Base-by-base conservation (phyloP, 2,113 vertebrate species). In the Meleagris gallopavo region DNA sequence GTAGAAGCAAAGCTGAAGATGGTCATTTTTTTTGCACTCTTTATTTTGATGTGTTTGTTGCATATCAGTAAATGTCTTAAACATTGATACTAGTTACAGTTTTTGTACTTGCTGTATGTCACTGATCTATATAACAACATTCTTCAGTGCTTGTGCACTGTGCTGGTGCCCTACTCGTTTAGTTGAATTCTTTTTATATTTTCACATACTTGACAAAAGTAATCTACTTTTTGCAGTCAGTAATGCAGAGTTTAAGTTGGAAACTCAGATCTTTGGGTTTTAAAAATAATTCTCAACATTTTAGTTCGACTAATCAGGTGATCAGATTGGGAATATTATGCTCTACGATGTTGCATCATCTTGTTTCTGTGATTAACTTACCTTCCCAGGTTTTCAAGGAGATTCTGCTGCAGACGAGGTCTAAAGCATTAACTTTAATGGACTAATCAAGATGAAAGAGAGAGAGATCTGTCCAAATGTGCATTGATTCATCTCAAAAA, bases 401-500 rank as follows among this genome's bases (percentile, higher is more conserved):
- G 91, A 92, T 91, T 93, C 77, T 80, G 27, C 83, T 58, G 38
- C 82, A 93, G 81, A 82, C 0, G 32, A 94, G 69, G 73, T 78
- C 45, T 93, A 83, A 73, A 86, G 70, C 70, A 86, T 96, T 93
- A 80, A 92, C 74, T 86, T 93, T 89, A 79, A 83, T 86, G 57
- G 81, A 93, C 90, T 87, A 80, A 93, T 90, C 61, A 72, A 85
- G 78, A 70, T 78, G 85, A 90, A 90, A 74, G 69, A 62, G 70
- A 80, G 61, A 70, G 25, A 34, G 22, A 74, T 91, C 38, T 88
- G 25, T 66, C 76, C 40, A 83, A 83, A 88, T 73, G 61, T 86
- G 38, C 76, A 96, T 96, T 95, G 90, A 97, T 97, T 93, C 57
- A 81, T 91, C 85, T 93, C 72, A 89, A 83, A 95, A 96, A 83